A percentile compares a stretch with the other conserved stretches of the same genome.
phyloP scores from a whole-genome alignment of 2,797 vertebrate genomes.

The Eospalax fontanierii region DNA sequence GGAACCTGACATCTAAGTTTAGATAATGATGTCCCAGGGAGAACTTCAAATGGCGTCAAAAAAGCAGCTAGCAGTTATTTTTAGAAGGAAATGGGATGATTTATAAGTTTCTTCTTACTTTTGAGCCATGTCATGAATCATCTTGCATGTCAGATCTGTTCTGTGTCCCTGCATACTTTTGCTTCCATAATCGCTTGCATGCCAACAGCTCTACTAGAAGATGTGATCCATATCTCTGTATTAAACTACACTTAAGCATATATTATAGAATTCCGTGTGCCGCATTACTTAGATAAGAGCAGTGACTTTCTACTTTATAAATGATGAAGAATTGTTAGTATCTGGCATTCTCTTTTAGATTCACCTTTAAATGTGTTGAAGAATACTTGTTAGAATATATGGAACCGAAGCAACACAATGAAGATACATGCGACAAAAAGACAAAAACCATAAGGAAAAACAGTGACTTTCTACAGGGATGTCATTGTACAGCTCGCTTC shows the following conservation, averaged over 20 bases:
- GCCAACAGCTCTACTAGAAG: not conserved
- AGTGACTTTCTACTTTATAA: not conserved
- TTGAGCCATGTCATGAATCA: conserved; percentile 55
- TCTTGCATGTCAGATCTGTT: conserved; percentile 27
- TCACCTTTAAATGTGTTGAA: not conserved
- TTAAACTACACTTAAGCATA: conserved; percentile 46
- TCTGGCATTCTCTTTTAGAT: not conserved
- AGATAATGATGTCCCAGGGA: conserved; percentile 24
- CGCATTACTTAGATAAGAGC: not conserved
- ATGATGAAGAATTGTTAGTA: conserved; percentile 41
- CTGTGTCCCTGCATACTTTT: conserved; percentile 11
- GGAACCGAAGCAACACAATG: not conserved
- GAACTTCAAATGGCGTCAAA: conserved; percentile 16
- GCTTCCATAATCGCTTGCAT: conserved; percentile 28
- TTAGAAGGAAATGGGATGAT: conserved; percentile 68
- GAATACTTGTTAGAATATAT: conserved; percentile 6
- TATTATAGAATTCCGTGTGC: conserved; percentile 46
- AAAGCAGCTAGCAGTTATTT: conserved; percentile 61
- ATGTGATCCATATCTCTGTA: not conserved
- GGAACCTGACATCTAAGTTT: conserved; percentile 34
- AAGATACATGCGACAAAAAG: not conserved
- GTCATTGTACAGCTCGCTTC: not conserved
- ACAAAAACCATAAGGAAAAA: not conserved
- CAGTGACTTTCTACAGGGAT: not conserved
- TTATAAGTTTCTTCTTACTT: conserved; percentile 50